phyloP scores from a whole-genome alignment of 2,113 vertebrate genomes.

The Brachyhypopomus occidentalis region DNA sequence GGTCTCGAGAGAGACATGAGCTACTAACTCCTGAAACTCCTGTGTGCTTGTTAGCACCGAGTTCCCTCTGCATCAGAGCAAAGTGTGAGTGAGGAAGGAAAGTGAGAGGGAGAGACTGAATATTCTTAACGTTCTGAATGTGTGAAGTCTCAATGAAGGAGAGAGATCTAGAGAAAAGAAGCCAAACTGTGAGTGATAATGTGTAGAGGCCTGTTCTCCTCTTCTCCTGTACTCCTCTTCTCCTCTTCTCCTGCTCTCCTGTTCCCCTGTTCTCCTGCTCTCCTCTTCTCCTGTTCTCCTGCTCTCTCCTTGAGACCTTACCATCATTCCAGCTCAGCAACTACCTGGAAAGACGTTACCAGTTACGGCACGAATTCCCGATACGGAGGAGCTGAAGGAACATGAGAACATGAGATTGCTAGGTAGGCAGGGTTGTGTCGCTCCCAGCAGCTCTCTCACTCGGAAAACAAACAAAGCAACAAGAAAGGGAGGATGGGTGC shows the following conservation, averaged over 20 bases:
- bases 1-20: slow-evolving; percentile 31
- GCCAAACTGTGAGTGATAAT: background rate
- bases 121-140: background rate
- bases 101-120: slow-evolving; percentile 1
- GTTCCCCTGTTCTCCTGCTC: no score
- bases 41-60: slow-evolving; percentile 40
- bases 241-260: slow-evolving; percentile 4
- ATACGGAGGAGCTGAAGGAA: slow-evolving; percentile 12
- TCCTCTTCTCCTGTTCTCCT: background rate
- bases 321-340: background rate
- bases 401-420: slow-evolving; percentile 12
- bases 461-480: background rate
- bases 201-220: background rate
- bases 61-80: background rate
- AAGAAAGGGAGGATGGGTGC: slow-evolving; percentile 8
- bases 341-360: slow-evolving; percentile 14
- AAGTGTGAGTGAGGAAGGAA: background rate
- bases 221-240: background rate
- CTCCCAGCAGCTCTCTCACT: slow-evolving; percentile 15
- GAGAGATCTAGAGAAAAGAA: background rate
- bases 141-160: slow-evolving; percentile 20
- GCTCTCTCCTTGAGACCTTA: slow-evolving; percentile 9
- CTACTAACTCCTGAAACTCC: slow-evolving; percentile 29
- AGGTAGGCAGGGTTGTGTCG: slow-evolving; percentile 39
- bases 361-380: slow-evolving; percentile 13